Base-by-base conservation (phyloP, 2,797 vertebrate genomes). In the Todus mexicanus region DNA sequence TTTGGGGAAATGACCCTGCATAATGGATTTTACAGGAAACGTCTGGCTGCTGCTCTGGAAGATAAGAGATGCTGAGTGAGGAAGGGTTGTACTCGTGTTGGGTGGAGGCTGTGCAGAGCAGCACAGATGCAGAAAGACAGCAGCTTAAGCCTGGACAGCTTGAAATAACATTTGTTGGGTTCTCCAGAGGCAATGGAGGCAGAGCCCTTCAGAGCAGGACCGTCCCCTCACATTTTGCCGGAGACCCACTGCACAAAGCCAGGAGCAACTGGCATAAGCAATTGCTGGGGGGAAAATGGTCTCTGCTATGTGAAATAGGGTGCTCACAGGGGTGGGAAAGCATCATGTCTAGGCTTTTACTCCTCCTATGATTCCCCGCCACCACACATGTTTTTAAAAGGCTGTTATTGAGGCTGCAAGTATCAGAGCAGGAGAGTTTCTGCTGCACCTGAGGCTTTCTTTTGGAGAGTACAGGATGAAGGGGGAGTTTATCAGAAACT, bases 191-290 rank as follows among this genome's bases (percentile, higher is more conserved):
- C 0, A 2, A 31, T 3, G 11, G 29, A 37, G 45, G 26, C 83
- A 47, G 29, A 61, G 12, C 16, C 15, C 16, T 57, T 15, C 4
- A 2, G 33, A 18, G 45, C 25, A 12, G n/a, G 11, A 37, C 50
- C 12, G 1, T 38, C 23, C 31, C 23, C 51, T 27, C 9, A 0
- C 23, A 1, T 27, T 72, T 21, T 9, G 12, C 48, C 88, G 4
- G 95, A 88, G 91, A 92, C 60, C 31, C 4, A 11, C 60, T 12
- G 38, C 61, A 4, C 9, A 0, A 37, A 47, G 23, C 31, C 51
- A 0, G 20, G 20, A 64, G 45, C 1, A 0, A 26, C 11, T 2
- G 18, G 16, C 12, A 1, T 8, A 21, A 20, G 37, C 7, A 0
- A 17, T 16, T 15, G 45, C 53, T n/a, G 15, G 1, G 3, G 13